These are phyloP conservation scores for Synergus gifuensis DNA, from an alignment of 2,888 invertebrate species.

Conservation along the genomic window DNA sequence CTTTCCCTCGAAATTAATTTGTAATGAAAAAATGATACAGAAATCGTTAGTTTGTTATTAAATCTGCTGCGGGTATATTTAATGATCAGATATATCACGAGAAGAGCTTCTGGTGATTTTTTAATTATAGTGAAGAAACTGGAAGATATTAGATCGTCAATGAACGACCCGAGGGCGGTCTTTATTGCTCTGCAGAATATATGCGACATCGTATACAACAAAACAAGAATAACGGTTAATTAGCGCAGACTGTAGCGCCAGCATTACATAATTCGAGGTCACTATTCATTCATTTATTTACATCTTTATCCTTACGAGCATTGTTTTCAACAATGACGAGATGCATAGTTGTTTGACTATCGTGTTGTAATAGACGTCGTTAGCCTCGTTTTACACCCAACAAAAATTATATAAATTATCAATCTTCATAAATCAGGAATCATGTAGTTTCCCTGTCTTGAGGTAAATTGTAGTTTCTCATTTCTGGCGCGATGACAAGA, in stretches of 20 bases:
- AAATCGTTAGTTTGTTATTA: no score
- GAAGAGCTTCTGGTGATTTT: not conserved
- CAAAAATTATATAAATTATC: not conserved
- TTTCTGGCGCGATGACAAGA: no score
- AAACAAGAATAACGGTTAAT: constrained; percentile 25
- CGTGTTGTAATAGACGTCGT: not conserved
- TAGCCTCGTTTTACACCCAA: not conserved
- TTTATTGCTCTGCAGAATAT: constrained; percentile 10
- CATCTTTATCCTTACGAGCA: constrained; percentile 20
- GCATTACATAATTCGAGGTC: constrained; percentile 28
- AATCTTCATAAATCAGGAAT: not conserved
- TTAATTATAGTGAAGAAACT: not conserved
- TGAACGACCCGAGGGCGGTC: constrained; percentile 32
- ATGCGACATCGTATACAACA: constrained; percentile 27
- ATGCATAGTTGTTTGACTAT: not conserved
- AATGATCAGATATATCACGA: not conserved
- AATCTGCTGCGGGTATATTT: not conserved
- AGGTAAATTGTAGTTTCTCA: not conserved
- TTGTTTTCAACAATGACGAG: not conserved
- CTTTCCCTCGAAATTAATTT: no score
- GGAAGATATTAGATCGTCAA: constrained; percentile 20
- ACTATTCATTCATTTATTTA: constrained; percentile 34
- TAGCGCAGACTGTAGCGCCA: constrained; percentile 10
- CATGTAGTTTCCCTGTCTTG: not conserved
- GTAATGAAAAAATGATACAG: no score